Evolutionary conservation across 2,797 vertebrate genomes (phyloP).

Genomic region (Pangasius mekongensis): DNA sequence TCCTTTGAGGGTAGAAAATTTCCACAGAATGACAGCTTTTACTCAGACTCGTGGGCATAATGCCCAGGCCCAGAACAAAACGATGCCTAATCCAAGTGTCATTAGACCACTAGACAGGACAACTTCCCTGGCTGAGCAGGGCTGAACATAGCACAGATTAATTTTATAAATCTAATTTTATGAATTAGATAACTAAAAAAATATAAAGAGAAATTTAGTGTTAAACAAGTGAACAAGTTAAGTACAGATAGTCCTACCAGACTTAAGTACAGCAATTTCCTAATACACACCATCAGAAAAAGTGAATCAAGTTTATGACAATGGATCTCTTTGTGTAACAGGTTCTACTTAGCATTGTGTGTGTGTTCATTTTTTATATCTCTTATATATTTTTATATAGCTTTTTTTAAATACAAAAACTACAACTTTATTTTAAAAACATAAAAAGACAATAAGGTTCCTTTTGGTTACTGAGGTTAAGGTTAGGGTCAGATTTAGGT

Average conservation of each 20-base stretch:
- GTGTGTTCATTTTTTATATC: neutral
- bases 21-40: neutral
- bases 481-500: neutral
- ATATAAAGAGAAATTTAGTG: neutral
- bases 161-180: neutral
- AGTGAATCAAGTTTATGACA: neutral
- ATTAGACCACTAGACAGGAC: neutral
- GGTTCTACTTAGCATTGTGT: neutral
- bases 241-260: neutral
- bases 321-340: neutral
- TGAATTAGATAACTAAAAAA: neutral
- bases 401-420: neutral
- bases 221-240: neutral
- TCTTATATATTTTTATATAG: neutral
- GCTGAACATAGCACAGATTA: neutral
- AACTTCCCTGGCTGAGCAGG: neutral
- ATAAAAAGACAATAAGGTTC: neutral
- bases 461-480: neutral
- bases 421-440: neutral
- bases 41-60: neutral
- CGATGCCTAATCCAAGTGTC: neutral
- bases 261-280: neutral
- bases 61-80: neutral
- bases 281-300: neutral
- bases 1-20: slow-evolving; percentile 1